phyloP scores from a whole-genome alignment of 2,113 vertebrate species.

The Entosphenus tridentatus region DNA sequence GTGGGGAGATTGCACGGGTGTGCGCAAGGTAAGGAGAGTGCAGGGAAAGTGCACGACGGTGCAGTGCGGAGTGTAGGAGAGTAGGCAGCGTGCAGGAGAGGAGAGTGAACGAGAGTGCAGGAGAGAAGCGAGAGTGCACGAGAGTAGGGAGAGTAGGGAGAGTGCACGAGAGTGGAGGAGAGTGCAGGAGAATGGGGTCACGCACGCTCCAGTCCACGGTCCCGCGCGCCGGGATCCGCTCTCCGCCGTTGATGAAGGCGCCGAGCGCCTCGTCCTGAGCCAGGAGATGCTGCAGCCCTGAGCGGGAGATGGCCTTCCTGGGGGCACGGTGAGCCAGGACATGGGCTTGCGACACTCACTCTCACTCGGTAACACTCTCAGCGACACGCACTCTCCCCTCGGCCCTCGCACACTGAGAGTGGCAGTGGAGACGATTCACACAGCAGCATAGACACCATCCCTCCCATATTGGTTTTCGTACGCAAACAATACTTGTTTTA shows the following conservation, averaged over 20 bases:
- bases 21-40: not conserved
- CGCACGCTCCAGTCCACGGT: constrained; percentile 83
- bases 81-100: not conserved
- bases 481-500: no score
- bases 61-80: not conserved
- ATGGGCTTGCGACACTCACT: no score
- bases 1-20: not conserved
- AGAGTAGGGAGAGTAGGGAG: not conserved
- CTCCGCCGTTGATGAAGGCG: constrained; percentile 50
- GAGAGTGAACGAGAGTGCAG: not conserved
- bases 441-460: no score
- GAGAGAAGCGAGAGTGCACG: not conserved
- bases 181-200: constrained; percentile 9
- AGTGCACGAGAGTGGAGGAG: not conserved
- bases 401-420: no score
- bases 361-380: no score
- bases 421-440: no score
- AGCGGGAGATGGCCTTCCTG: constrained; percentile 96
- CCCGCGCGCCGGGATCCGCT: constrained; percentile 36
- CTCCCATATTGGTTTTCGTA: no score
- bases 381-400: no score
- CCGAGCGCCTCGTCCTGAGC: constrained; percentile 42
- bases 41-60: not conserved
- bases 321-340: not conserved
- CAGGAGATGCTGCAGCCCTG: constrained; percentile 78